phyloP scores from a whole-genome alignment of 2,797 vertebrate species.

The Acanthopagrus latus region DNA sequence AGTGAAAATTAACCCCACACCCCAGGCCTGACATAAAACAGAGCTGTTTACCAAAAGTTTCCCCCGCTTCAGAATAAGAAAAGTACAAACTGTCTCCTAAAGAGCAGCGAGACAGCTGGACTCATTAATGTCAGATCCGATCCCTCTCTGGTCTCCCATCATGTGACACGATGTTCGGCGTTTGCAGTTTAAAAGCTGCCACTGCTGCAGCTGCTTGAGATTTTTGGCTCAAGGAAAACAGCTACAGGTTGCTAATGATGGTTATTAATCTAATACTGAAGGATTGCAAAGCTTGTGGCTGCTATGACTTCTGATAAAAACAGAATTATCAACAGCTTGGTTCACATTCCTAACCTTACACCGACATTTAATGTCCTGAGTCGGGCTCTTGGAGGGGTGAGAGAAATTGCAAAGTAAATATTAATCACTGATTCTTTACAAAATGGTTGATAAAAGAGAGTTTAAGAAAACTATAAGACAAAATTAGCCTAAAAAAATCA shows the following conservation, averaged over 20 bases:
- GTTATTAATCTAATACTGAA: background rate
- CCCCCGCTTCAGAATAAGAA: background rate
- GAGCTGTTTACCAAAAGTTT: background rate
- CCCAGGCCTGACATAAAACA: background rate
- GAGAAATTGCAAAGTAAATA: background rate
- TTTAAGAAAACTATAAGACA: too few relatives aligned
- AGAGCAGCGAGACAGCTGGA: slow-evolving; percentile 22
- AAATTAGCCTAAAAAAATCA: background rate
- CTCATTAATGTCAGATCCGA: background rate
- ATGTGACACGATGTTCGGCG: slow-evolving; percentile 19
- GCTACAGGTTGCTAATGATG: slow-evolving; percentile 3
- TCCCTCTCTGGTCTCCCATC: slow-evolving; percentile 19
- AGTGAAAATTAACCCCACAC: background rate
- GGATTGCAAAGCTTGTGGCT: background rate
- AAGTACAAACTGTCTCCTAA: slow-evolving; percentile 9
- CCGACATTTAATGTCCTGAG: background rate
- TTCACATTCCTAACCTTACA: background rate
- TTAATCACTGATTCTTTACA: background rate
- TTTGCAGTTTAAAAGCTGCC: slow-evolving; percentile 16
- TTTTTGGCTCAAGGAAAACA: slow-evolving; percentile 9
- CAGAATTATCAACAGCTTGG: background rate
- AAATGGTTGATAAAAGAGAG: background rate
- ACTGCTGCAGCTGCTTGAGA: slow-evolving; percentile 22
- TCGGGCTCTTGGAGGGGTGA: background rate
- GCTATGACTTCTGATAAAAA: background rate